A percentile compares a stretch with the other conserved stretches of the same genome.
phyloP scores from a whole-genome alignment of 2,113 vertebrate species.

The Coreoperca whiteheadi region DNA sequence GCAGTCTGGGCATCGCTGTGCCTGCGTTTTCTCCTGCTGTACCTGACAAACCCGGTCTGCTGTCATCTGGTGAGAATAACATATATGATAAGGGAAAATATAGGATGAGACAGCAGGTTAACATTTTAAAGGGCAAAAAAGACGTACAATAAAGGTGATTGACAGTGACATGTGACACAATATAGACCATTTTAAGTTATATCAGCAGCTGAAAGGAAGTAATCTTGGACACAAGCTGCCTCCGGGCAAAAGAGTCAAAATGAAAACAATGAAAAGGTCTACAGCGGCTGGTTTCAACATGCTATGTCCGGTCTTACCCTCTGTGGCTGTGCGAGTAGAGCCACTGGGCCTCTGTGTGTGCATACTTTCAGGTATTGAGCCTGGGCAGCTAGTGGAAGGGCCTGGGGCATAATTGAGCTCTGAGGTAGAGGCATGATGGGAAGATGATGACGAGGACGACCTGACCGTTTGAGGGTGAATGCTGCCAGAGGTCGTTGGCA shows the following conservation, averaged over 20 bases:
- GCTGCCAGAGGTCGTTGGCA: constrained; percentile 92
- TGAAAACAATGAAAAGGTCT: constrained; percentile 16
- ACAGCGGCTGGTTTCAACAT: constrained; percentile 19
- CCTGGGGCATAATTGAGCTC: constrained; percentile 90
- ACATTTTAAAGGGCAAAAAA: neutral
- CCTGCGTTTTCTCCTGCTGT: constrained; percentile 86
- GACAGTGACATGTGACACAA: neutral
- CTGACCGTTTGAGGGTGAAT: constrained; percentile 88
- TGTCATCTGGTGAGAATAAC: constrained; percentile 84
- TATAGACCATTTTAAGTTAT: neutral
- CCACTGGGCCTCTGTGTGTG: constrained; percentile 84
- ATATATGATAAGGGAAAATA: neutral
- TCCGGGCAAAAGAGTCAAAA: constrained; percentile 7
- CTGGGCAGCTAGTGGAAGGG: constrained; percentile 87
- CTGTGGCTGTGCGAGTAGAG: constrained; percentile 84
- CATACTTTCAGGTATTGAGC: constrained; percentile 86
- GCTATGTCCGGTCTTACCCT: constrained; percentile 81
- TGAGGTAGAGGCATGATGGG: constrained; percentile 91
- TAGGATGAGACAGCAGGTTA: neutral
- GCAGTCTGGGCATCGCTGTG: constrained; percentile 94
- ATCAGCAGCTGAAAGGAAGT: neutral
- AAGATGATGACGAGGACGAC: constrained; percentile 86
- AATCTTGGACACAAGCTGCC: neutral
- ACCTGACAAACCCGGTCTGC: constrained; percentile 87
- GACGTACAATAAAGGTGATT: neutral